Evolutionary conservation across 2,888 invertebrate species (phyloP).

Genomic region (Blastobasis lacticolella): DNA sequence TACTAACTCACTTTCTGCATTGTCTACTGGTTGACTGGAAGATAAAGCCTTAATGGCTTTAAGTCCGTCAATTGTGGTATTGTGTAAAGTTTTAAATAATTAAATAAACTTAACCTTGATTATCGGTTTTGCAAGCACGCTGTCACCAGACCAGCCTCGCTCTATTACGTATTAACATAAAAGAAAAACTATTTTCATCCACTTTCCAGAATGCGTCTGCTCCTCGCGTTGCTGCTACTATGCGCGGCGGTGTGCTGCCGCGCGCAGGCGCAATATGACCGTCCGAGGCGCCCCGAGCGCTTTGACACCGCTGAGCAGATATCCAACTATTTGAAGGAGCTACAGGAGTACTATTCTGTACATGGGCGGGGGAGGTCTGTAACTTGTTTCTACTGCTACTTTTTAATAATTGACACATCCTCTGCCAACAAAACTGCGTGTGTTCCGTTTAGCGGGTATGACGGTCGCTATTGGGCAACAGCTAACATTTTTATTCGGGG

Average conservation of each 20-base stretch:
- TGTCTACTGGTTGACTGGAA: too few species aligned
- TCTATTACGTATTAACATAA: neutral
- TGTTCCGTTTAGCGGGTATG: too few species aligned
- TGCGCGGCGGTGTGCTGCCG: constrained; percentile 48
- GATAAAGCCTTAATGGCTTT: too few species aligned
- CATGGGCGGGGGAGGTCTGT: constrained; percentile 60
- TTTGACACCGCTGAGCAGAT: constrained; percentile 64
- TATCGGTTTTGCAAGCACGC: neutral
- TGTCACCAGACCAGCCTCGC: neutral
- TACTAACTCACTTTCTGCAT: too few species aligned
- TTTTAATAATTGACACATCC: too few species aligned
- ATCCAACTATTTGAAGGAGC: constrained; percentile 58
- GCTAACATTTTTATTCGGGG: too few species aligned
- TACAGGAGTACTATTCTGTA: constrained; percentile 64
- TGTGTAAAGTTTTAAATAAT: neutral
- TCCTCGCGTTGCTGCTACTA: constrained; percentile 46
- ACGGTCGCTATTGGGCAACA: too few species aligned
- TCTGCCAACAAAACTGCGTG: too few species aligned
- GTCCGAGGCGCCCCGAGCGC: constrained; percentile 63
- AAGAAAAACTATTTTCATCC: neutral
- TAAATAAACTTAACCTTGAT: neutral
- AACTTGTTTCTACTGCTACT: neutral
- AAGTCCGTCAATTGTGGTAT: too few species aligned
- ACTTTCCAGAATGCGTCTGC: constrained; percentile 42
- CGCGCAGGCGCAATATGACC: constrained; percentile 55